A percentile compares a stretch with the other conserved stretches of the same genome.
Conservation (phyloP, 2,113 vertebrate species). For the Copsychus sechellarum region DNA sequence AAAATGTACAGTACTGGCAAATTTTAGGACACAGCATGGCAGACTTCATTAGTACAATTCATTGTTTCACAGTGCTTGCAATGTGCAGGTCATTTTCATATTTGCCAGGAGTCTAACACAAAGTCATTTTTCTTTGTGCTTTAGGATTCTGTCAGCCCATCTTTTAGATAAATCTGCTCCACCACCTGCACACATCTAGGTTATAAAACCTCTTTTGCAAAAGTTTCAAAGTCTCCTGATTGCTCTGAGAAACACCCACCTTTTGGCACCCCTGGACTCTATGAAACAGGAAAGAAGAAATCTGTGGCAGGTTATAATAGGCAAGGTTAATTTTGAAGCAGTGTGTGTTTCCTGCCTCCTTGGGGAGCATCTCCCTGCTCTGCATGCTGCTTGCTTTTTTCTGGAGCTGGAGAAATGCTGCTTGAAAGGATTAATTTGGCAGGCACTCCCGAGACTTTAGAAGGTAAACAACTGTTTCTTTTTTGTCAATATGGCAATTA, state of each 20-base stretch:
- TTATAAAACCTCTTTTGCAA: not conserved
- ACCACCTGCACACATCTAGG: not conserved
- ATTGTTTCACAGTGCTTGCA: not conserved
- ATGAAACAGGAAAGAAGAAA: not conserved
- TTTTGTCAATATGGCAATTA: constrained; percentile 82
- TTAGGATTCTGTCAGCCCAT: not conserved
- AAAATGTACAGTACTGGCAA: not conserved
- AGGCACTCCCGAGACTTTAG: constrained; percentile 74
- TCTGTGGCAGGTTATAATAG: not conserved
- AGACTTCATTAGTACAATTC: not conserved
- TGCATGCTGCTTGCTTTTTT: constrained; percentile 70
- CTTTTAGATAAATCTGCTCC: not conserved
- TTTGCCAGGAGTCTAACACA: not conserved
- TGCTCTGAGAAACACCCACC: not conserved
- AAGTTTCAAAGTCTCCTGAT: not conserved
- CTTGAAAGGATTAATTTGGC: constrained; percentile 81
- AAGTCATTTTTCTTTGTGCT: not conserved
- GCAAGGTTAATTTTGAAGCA: constrained; percentile 65
- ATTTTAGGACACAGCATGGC: not conserved
- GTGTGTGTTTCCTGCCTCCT: constrained; percentile 29
- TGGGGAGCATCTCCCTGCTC: constrained; percentile 63
- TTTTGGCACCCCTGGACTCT: not conserved
- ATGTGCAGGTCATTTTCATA: not conserved
- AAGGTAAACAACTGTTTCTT: constrained; percentile 83
- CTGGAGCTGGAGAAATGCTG: constrained; percentile 67